Base-by-base conservation (phyloP, 2,888 invertebrate species). In the Diploptera punctata region DNA sequence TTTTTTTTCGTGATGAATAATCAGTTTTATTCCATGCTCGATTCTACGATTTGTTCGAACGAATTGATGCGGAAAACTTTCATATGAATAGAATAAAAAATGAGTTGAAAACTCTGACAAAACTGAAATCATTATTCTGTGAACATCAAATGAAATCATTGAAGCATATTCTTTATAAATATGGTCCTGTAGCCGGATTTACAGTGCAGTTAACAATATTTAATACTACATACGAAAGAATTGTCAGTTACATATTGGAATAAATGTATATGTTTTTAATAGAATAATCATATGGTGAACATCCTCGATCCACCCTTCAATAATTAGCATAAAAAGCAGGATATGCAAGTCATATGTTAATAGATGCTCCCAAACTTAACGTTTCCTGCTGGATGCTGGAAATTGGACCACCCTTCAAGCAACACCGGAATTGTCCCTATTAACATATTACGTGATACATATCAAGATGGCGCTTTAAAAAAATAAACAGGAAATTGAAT, bases 371-470 rank as follows among this genome's bases (percentile, higher is more conserved):
- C 18, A 43, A 29, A 49, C 24, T 33, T 61, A 62, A 62, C 72
- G 52, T 62, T 62, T 73, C 62, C 67, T 65, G 47, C 5, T 31
- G 33, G 60, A 62, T n/a, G 49, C 54, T 47, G 24, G 52, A 43
- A 26, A 16, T 16, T 67, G 72, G 72, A 72, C 68, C 72, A 69
- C 62, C 44, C 67, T 65, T 54, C 57, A 67, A 31, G 57, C 2
- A 26, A 54, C 7, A 47, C 29, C 71, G 19, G 62, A 47, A 62
- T 49, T 38, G 47, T 49, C 21, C 47, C 43, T 24, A 72, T 72
- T 72, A 72, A 21, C 72, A 72, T 72, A 61, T n/a, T 69, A 73
- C 62, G 71, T 67, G 73, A 73, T 73, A 73, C 71, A 71, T 67
- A 73, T 73, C 73, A 71, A 73, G 68, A 47, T 57, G 70, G 18